These are phyloP conservation scores for Drosophila lacicola DNA, from an alignment of 2,888 invertebrate species.

Conservation along the genomic window DNA sequence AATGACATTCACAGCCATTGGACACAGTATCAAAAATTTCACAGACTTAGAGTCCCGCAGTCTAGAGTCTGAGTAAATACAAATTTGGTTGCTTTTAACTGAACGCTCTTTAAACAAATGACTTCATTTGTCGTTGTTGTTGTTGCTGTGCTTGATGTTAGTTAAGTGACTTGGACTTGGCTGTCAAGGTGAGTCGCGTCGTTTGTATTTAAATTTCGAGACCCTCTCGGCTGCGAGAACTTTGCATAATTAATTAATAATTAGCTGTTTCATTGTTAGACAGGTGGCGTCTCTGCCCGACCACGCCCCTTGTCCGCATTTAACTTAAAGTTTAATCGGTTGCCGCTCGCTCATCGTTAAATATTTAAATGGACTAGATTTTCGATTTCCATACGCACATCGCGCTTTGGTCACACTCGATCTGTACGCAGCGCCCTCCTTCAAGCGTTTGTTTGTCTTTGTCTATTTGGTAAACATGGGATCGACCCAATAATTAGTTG, in stretches of 20 bases:
- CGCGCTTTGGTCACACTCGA: neutral
- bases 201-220: conserved; percentile 48
- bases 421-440: conserved; percentile 19
- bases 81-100: conserved; percentile 5
- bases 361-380: conserved; percentile 70
- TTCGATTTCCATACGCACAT: conserved; percentile 6
- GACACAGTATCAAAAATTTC: conserved; percentile 17
- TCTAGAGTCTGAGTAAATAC: conserved; percentile 8
- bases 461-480: conserved; percentile 24
- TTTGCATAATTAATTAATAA: conserved; percentile 75
- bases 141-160: conserved; percentile 5
- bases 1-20: conserved; percentile 23
- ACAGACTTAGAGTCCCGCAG: neutral
- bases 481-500: conserved; percentile 68
- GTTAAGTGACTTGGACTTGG: conserved; percentile 21
- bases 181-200: conserved; percentile 46
- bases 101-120: conserved; percentile 42
- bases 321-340: conserved; percentile 18
- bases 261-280: conserved; percentile 51
- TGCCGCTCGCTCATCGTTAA: conserved; percentile 52
- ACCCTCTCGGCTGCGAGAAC: conserved; percentile 50
- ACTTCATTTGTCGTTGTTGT: conserved; percentile 37
- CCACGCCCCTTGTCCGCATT: conserved; percentile 31
- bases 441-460: conserved; percentile 34
- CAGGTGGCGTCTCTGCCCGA: conserved; percentile 44